Conservation (phyloP, 2,888 invertebrate genomes). For the Caenorhabditis japonica region DNA sequence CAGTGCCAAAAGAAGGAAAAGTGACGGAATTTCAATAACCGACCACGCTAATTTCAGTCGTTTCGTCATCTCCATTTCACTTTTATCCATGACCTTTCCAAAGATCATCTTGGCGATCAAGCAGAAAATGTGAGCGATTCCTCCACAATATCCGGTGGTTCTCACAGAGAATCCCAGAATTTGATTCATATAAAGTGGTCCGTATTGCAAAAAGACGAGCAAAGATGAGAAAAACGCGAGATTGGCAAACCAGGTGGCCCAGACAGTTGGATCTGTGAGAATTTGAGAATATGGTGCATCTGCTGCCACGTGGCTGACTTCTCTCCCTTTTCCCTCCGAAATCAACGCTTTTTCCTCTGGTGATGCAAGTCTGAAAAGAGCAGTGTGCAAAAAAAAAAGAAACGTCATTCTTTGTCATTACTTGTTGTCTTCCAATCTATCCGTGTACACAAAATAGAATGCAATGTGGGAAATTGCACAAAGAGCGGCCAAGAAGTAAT, state of each 20-base stretch:
- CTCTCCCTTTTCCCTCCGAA: conserved; percentile 39
- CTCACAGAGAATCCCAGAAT: conserved; percentile 43
- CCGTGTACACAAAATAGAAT: conserved; percentile 47
- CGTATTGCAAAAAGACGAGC: conserved; percentile 55
- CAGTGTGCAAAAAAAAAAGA: no score
- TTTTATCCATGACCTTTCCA: conserved; percentile 49
- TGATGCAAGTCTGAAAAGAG: conserved; percentile 36
- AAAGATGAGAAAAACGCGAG: conserved; percentile 54
- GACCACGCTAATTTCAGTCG: conserved; percentile 35
- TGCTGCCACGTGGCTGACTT: neutral
- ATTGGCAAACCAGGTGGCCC: conserved; percentile 56
- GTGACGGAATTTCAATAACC: conserved; percentile 25
- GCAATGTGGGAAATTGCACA: conserved; percentile 29
- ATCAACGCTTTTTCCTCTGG: conserved; percentile 45
- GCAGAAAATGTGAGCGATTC: conserved; percentile 49
- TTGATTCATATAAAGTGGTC: conserved; percentile 53
- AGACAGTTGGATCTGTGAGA: conserved; percentile 53
- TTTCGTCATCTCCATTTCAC: conserved; percentile 44
- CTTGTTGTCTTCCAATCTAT: conserved; percentile 38
- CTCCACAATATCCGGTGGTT: conserved; percentile 37
- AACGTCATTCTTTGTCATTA: neutral
- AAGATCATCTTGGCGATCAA: conserved; percentile 47
- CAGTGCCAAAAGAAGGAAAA: conserved; percentile 19
- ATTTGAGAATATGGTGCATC: conserved; percentile 36
- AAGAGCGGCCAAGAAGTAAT: conserved; percentile 48